phyloP scores from a whole-genome alignment of 1,140 invertebrate genomes.

The Drosophila nigromelanica region DNA sequence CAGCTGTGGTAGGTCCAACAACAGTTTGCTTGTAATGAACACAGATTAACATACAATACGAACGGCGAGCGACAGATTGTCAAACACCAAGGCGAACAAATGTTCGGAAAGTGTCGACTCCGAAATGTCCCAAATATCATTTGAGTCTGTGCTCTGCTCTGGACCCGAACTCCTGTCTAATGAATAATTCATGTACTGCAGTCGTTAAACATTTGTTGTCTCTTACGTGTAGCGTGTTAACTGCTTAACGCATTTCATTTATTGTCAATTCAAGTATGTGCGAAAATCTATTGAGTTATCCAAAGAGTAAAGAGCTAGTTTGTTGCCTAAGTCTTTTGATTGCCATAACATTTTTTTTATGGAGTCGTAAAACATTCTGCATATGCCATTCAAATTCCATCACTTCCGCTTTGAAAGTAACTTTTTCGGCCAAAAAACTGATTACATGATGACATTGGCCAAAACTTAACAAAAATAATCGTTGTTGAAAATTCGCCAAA shows the following conservation, averaged over 20 bases:
- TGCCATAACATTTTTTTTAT: constrained; percentile 16
- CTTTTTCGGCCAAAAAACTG: constrained; percentile 36
- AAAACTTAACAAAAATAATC: constrained; percentile 17
- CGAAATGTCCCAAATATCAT: constrained; percentile 5
- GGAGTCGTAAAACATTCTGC: constrained; percentile 34
- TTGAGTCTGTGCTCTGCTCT: not conserved
- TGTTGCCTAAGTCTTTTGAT: constrained; percentile 68
- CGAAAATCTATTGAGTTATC: constrained; percentile 16
- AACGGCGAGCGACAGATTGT: constrained; percentile 49
- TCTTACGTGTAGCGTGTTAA: constrained; percentile 30
- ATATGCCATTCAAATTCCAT: constrained; percentile 9
- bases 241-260: constrained; percentile 43
- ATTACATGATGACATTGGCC: constrained; percentile 70
- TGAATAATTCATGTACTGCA: constrained; percentile 42
- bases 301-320: constrained; percentile 40
- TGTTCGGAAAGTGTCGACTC: constrained; percentile 13
- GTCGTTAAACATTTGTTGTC: constrained; percentile 12
- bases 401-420: constrained; percentile 54
- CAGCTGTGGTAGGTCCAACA: constrained; percentile 51
- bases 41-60: constrained; percentile 75
- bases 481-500: constrained; percentile 43
- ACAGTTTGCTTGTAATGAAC: constrained; percentile 41
- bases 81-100: constrained; percentile 41
- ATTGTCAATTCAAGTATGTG: constrained; percentile 34
- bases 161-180: constrained; percentile 21